Evolutionary conservation across 2,888 invertebrate species (phyloP), one percentile per base, ranked within the genome.

Genomic region (Thera britannica): DNA sequence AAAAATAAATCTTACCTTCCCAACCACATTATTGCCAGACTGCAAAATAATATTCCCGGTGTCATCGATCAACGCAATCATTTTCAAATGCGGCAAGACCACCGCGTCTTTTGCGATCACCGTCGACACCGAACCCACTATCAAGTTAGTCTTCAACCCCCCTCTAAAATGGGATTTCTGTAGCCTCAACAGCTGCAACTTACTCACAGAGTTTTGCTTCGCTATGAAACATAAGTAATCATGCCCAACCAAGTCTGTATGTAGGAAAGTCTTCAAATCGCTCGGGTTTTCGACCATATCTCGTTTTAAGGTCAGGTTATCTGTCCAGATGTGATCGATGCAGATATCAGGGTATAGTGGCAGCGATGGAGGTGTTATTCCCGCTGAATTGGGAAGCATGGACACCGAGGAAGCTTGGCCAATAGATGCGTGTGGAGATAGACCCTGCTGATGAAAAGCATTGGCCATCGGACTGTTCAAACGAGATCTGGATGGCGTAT

Each of bases 301-400:
- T 73, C 88, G 79, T 71, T 76, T 82, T 2, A 90, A 83, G 0
- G 78, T 79, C 71, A 90, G 92, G 68, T 92, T 95, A 79, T 98
- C 98, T 0, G 97, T 97, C 98, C 98, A 99, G 11, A 98, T 92
- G 82, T 97, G 97, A 76, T 99, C 98, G 56, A 99, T 92, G 80
- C 98, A 98, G 72, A 98, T 94, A 76, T 97, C 97, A 0, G 98
- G 98, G 76, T 96, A 96, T 38, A 98, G 89, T 0, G 97, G 97
- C 75, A 96, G 94, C 0, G 95, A 90, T n/a, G 94, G 95, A 55
- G 92, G 94, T 0, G 86, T 78, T 70, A 94, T 94, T 0, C 90
- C 86, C 35, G 90, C 80, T 46, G 94, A 94, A 49, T 94, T 93
- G 1, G 93, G 88, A 82, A 91, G 77, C 89, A 93, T 90, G 0